Evolutionary conservation across 2,888 invertebrate species (phyloP).

Genomic region (Polylopha cassiicola): DNA sequence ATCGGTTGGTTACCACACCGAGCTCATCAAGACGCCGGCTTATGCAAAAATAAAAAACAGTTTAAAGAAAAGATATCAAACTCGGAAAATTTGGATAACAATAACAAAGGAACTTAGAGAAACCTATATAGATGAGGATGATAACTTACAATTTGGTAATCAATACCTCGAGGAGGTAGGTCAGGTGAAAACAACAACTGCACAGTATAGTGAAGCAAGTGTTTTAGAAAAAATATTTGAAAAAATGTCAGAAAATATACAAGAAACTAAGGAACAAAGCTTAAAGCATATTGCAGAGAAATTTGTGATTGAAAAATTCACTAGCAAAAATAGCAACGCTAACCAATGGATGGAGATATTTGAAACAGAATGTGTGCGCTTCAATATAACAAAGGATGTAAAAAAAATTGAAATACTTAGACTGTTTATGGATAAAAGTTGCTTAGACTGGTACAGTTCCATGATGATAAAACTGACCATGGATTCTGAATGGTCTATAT

Average conservation of each 20-base stretch:
- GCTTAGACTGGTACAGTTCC: slow-evolving; percentile 19
- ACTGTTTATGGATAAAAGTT: slow-evolving; percentile 9
- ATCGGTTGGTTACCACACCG: slow-evolving; percentile 15
- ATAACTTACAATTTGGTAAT: background rate
- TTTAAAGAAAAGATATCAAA: background rate
- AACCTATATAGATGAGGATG: background rate
- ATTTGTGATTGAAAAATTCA: slow-evolving; percentile 18
- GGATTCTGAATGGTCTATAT: slow-evolving; percentile 14
- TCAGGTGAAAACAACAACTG: background rate
- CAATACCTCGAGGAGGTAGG: background rate
- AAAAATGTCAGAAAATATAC: too few species aligned
- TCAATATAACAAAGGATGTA: slow-evolving; percentile 14
- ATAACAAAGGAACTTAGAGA: background rate
- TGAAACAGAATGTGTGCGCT: slow-evolving; percentile 21
- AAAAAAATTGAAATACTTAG: slow-evolving; percentile 21
- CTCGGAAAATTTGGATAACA: background rate
- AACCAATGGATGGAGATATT: slow-evolving; percentile 21
- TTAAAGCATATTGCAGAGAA: slow-evolving; percentile 15
- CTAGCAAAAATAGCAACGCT: slow-evolving; percentile 11
- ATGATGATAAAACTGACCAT: slow-evolving; percentile 20
- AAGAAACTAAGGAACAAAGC: too few species aligned
- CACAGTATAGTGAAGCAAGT: background rate
- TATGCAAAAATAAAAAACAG: background rate
- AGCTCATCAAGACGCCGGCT: background rate
- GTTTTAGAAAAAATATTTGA: slow-evolving; percentile 6